Base-by-base conservation (phyloP, 1,140 invertebrate genomes). In the Bursaphelenchus mucronatus region DNA sequence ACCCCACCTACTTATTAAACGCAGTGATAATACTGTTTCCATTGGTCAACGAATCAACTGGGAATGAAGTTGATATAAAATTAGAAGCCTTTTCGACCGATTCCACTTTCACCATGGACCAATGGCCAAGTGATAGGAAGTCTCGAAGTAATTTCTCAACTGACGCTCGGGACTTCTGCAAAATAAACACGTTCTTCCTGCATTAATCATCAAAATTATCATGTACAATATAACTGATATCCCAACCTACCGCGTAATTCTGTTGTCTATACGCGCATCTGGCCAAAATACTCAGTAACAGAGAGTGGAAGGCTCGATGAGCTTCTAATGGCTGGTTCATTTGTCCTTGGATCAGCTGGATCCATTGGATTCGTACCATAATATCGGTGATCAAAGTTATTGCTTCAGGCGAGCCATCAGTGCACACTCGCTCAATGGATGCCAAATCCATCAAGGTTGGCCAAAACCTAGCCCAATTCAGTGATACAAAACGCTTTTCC, bases 391-490 rank as follows among this genome's bases (percentile, higher is more conserved):
- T 21, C 4, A 73, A 19, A 43, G 71, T 63, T 3, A 39, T 49
- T 40, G 63, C 49, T 30, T 70, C 69, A 0, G 59, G 65, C 1
- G 64, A n/a, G 17, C 49, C 45, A 40, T 68, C 63, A 13, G 51
- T 46, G 7, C 68, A 10, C 11, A 74, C 15, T n/a, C 64, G 15
- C 19, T 73, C 71, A 63, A 73, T 61, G 3, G 50, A 41, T 3
- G 50, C 41, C 7, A 73, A 15, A 46, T 65, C 71, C n/a, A 74
- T 41, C 15, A 73, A 55, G 6, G 58, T 73, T 49, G 71, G 71
- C 71, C 71, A 73, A 50, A 73, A 74, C 21, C 70, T 46, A 10
- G n/a, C 17, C 72, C 72, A 73, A 51, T 64, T 69, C 30, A 73
- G 43, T 41, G 19, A 11, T 15, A 57, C 49, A 41, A 69, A 30